phyloP scores from a whole-genome alignment of 1,140 invertebrate genomes.

The Drosophila jambulina region DNA sequence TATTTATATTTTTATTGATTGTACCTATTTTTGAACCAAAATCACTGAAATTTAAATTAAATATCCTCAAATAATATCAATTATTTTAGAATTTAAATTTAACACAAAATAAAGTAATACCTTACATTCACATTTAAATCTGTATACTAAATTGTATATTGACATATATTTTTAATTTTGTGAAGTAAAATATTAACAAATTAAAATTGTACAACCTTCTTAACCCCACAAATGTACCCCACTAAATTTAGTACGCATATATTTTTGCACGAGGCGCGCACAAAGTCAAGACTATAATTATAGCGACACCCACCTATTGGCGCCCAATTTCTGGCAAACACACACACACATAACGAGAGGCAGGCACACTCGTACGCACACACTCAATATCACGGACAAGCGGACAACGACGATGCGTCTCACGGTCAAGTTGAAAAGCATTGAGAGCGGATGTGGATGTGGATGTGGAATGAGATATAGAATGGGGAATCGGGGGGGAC shows the following conservation, averaged over 20 bases:
- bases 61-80: no score
- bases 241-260: slow-evolving; percentile 31
- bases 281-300: slow-evolving; percentile 83
- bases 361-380: slow-evolving; percentile 38
- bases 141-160: not conserved
- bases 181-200: not conserved
- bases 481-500: slow-evolving; percentile 19
- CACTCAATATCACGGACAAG: slow-evolving; percentile 65
- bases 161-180: no score
- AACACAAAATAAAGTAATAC: no score
- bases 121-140: not conserved
- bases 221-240: slow-evolving; percentile 4
- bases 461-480: slow-evolving; percentile 29
- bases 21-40: no score
- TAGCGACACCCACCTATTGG: slow-evolving; percentile 82
- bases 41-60: no score
- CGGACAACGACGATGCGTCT: slow-evolving; percentile 57
- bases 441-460: slow-evolving; percentile 73
- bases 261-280: slow-evolving; percentile 80
- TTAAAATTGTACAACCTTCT: not conserved
- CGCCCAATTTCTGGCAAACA: slow-evolving; percentile 68
- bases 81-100: no score
- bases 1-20: no score
- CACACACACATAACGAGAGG: slow-evolving; percentile 15
- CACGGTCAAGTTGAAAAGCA: slow-evolving; percentile 82